These are phyloP conservation scores for Neelides sp. DNA, from an alignment of 1,140 invertebrate genomes.

Conservation along the genomic window DNA sequence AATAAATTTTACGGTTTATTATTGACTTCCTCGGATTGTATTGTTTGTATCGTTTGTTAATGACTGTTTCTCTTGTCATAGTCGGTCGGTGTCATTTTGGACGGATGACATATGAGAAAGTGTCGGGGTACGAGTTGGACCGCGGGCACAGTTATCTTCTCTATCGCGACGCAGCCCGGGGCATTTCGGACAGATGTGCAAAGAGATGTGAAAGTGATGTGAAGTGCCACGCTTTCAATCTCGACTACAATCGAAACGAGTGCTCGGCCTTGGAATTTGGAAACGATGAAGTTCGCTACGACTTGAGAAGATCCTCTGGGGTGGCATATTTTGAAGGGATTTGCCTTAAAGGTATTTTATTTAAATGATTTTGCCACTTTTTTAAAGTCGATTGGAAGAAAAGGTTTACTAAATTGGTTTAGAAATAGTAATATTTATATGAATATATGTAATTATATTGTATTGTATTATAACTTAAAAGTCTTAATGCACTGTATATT, in stretches of 20 bases:
- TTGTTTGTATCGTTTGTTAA: too few relatives aligned
- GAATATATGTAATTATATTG: background rate
- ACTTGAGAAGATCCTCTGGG: slow-evolving; percentile 35
- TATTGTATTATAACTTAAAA: too few relatives aligned
- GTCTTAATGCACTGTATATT: too few relatives aligned
- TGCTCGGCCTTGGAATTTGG: slow-evolving; percentile 36
- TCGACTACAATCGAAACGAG: slow-evolving; percentile 38
- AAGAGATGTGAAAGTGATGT: slow-evolving; percentile 35
- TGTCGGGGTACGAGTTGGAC: slow-evolving; percentile 38
- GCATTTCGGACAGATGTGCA: slow-evolving; percentile 37
- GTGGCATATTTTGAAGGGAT: slow-evolving; percentile 40
- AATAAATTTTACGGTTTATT: too few relatives aligned
- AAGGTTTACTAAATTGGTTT: background rate
- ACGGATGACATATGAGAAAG: slow-evolving; percentile 37
- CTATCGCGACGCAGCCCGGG: slow-evolving; percentile 33
- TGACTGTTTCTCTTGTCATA: slow-evolving; percentile 9
- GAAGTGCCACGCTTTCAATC: slow-evolving; percentile 37
- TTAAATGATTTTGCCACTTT: background rate
- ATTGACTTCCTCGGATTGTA: too few relatives aligned
- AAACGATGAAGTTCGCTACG: slow-evolving; percentile 33
- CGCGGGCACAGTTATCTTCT: slow-evolving; percentile 34
- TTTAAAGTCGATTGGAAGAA: background rate
- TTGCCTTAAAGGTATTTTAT: slow-evolving; percentile 35
- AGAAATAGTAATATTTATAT: background rate
- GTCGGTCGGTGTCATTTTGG: slow-evolving; percentile 33